Conservation (phyloP, 2,888 invertebrate species). For the Patella ulyssiponensis region DNA sequence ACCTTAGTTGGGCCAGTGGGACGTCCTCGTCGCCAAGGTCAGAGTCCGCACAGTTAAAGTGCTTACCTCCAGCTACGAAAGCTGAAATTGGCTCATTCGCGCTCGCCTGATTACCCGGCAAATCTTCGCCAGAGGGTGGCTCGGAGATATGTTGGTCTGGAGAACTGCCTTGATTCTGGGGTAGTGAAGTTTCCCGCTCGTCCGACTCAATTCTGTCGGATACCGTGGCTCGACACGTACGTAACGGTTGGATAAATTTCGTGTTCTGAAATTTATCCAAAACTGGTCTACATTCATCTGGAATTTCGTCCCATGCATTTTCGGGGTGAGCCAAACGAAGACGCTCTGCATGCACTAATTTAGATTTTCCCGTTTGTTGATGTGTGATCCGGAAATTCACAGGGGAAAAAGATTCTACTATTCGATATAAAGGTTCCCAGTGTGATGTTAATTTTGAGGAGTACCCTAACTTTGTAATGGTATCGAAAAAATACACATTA, state of each 20-base stretch:
- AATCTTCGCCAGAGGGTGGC: too few relatives aligned
- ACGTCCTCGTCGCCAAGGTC: too few relatives aligned
- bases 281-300: not conserved
- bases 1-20: too few relatives aligned
- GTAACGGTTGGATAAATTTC: not conserved
- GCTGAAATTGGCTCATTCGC: too few relatives aligned
- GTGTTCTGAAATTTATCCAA: not conserved
- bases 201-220: not conserved
- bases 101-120: too few relatives aligned
- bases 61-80: too few relatives aligned
- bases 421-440: not conserved
- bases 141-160: too few relatives aligned
- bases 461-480: not conserved
- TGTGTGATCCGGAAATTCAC: slow-evolving; percentile 5
- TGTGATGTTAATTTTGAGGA: not conserved
- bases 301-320: slow-evolving; percentile 6
- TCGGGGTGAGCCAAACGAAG: slow-evolving; percentile 1
- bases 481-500: not conserved
- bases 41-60: too few relatives aligned
- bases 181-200: not conserved
- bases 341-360: slow-evolving; percentile 11
- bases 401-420: slow-evolving; percentile 4
- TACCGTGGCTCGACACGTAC: slow-evolving; percentile 4
- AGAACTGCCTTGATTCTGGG: too few relatives aligned
- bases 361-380: slow-evolving; percentile 10